Conservation (phyloP, 2,888 invertebrate genomes). For the Troides aeacus region DNA sequence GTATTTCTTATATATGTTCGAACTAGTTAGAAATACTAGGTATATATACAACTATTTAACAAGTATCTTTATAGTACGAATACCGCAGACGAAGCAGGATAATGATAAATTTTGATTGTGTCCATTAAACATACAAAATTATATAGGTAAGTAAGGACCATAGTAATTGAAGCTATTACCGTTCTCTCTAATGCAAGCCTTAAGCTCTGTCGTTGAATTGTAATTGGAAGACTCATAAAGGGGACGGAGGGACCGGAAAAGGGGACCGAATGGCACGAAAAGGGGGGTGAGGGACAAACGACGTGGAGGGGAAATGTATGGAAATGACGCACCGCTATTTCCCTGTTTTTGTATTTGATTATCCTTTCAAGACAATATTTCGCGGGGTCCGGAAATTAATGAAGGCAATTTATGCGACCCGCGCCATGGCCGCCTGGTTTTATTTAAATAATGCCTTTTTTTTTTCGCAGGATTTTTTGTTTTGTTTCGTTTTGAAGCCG, state of each 20-base stretch:
- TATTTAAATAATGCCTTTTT: conserved; percentile 75
- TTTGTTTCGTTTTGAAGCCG: conserved; percentile 49
- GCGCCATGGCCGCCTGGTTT: conserved; percentile 66
- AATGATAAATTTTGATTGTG: conserved; percentile 7
- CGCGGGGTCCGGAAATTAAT: conserved; percentile 78
- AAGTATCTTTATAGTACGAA: not conserved
- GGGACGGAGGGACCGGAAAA: conserved; percentile 69
- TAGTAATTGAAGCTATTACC: conserved; percentile 50
- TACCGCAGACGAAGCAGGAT: not conserved
- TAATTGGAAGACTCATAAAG: conserved; percentile 77
- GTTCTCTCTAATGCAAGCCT: conserved; percentile 64
- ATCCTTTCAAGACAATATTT: conserved; percentile 81
- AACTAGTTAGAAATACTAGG: too few relatives aligned
- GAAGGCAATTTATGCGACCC: conserved; percentile 80
- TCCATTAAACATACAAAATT: conserved; percentile 19
- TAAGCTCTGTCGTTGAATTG: conserved; percentile 71
- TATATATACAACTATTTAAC: too few relatives aligned
- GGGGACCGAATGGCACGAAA: conserved; percentile 60
- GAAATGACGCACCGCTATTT: conserved; percentile 80
- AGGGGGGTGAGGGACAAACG: conserved; percentile 54
- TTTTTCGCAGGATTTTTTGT: conserved; percentile 40
- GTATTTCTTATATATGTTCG: too few relatives aligned
- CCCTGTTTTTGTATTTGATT: conserved; percentile 80
- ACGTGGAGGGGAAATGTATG: conserved; percentile 65
- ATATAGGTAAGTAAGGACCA: conserved; percentile 32